Percentiles rank a stretch among this genome's conserved stretches.
These are phyloP conservation scores for Drosophila borealis DNA, from an alignment of 2,888 invertebrate genomes.

Conservation along the genomic window DNA sequence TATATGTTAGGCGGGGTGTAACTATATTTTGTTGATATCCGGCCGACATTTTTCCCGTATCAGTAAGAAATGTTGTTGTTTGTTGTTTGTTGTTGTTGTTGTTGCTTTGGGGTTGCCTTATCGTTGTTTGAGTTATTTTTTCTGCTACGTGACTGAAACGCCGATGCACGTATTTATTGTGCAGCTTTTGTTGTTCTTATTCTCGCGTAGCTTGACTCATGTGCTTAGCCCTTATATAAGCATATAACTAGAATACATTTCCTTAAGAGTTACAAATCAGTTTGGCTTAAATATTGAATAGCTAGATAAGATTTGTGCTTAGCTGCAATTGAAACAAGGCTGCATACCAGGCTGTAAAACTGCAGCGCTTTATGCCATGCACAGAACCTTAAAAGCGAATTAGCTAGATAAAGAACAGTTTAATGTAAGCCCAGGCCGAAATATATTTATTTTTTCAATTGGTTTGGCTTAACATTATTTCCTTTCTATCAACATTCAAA, in stretches of 20 bases:
- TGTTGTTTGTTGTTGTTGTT: conserved; percentile 8
- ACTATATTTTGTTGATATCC: conserved; percentile 68
- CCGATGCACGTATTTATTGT: conserved; percentile 73
- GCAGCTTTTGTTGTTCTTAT: conserved; percentile 23
- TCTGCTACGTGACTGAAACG: conserved; percentile 76
- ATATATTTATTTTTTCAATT: too few species aligned
- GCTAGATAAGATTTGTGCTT: not conserved
- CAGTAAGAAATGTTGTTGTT: conserved; percentile 31
- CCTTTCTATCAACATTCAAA: too few species aligned
- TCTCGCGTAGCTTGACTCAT: conserved; percentile 1
- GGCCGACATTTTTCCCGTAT: conserved; percentile 45
- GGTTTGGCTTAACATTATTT: too few species aligned
- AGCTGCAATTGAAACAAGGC: too few species aligned
- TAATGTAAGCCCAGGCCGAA: too few species aligned
- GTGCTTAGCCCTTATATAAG: conserved; percentile 39
- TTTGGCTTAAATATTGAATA: not conserved
- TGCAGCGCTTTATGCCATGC: too few species aligned
- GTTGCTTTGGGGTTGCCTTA: conserved; percentile 41
- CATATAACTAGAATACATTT: conserved; percentile 29
- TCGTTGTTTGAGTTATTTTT: conserved; percentile 55
- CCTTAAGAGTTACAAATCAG: not conserved
- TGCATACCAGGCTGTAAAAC: too few species aligned
- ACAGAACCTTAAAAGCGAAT: too few species aligned
- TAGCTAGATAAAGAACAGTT: too few species aligned
- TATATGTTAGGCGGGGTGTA: conserved; percentile 25